Conservation (phyloP, 2,113 vertebrate species). For the Larimichthys polyactis region DNA sequence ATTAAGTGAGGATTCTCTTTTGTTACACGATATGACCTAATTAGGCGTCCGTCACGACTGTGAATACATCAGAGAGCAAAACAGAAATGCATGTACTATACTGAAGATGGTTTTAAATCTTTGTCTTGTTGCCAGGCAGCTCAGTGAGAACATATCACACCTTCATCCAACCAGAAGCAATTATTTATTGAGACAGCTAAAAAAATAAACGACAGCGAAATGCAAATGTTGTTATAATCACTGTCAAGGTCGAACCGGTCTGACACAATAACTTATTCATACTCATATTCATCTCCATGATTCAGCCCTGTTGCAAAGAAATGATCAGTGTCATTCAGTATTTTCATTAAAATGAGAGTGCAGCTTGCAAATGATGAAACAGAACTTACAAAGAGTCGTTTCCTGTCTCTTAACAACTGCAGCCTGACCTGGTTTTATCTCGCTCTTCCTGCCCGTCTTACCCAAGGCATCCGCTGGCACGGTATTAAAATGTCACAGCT, state of each 20-base stretch:
- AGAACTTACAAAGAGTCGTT: conserved; percentile 9
- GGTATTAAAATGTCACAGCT: conserved; percentile 71
- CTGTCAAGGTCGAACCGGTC: neutral
- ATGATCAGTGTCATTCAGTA: conserved; percentile 7
- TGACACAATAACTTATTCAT: neutral
- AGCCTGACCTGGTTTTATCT: conserved; percentile 61
- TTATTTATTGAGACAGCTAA: conserved; percentile 9
- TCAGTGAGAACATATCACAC: conserved; percentile 21
- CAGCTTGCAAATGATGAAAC: conserved; percentile 9
- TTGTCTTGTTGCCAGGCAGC: conserved; percentile 56
- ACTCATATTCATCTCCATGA: conserved; percentile 28
- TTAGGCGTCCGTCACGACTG: conserved; percentile 8
- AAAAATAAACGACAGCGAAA: conserved; percentile 2
- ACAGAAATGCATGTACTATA: conserved; percentile 9
- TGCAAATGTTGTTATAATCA: conserved; percentile 26
- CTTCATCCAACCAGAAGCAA: conserved; percentile 29
- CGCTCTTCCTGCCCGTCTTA: conserved; percentile 19
- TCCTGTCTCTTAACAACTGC: conserved; percentile 25
- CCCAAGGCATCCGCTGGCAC: conserved; percentile 43
- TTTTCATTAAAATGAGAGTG: conserved; percentile 5
- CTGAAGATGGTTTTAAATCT: neutral
- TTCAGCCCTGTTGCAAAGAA: conserved; percentile 21
- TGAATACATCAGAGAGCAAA: conserved; percentile 10
- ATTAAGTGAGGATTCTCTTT: conserved; percentile 26
- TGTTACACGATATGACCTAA: conserved; percentile 26